Percentiles rank a stretch among this genome's conserved stretches.
phyloP scores from a whole-genome alignment of 2,113 vertebrate genomes.

The Hydrolagus affinis region DNA sequence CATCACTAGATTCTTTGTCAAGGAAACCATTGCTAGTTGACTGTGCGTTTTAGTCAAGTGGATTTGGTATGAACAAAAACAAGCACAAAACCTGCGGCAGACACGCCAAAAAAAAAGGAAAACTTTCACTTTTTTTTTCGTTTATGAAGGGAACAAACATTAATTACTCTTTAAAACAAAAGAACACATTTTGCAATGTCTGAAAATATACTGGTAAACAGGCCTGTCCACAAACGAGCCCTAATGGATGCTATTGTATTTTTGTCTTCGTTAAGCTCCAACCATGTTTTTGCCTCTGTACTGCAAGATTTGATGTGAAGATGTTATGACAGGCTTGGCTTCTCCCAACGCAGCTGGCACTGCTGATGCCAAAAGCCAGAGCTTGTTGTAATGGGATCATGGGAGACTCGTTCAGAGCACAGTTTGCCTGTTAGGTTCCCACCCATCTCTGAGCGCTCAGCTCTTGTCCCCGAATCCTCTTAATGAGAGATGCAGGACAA shows the following conservation, averaged over 20 bases:
- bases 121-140: no score
- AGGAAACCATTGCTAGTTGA: not conserved
- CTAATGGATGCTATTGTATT: conserved; percentile 73
- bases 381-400: conserved; percentile 57
- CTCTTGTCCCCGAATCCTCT: conserved; percentile 50
- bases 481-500: conserved; percentile 79
- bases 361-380: conserved; percentile 56
- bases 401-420: conserved; percentile 51
- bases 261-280: conserved; percentile 64
- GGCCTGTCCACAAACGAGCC: conserved; percentile 47
- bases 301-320: conserved; percentile 72
- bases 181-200: not conserved
- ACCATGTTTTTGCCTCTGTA: conserved; percentile 38
- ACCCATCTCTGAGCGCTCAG: conserved; percentile 49
- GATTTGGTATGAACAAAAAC: not conserved
- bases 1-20: not conserved
- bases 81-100: not conserved
- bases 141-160: not conserved
- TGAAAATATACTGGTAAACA: not conserved
- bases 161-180: not conserved
- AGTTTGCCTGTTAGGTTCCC: conserved; percentile 62
- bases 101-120: not conserved
- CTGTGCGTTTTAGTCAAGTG: not conserved
- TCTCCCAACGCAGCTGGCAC: conserved; percentile 63
- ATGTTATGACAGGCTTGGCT: conserved; percentile 76